Evolutionary conservation across 37 sponge, comb jelly and placozoan species (phyloP).

Genomic region (Halisarca cf. caerulea): DNA sequence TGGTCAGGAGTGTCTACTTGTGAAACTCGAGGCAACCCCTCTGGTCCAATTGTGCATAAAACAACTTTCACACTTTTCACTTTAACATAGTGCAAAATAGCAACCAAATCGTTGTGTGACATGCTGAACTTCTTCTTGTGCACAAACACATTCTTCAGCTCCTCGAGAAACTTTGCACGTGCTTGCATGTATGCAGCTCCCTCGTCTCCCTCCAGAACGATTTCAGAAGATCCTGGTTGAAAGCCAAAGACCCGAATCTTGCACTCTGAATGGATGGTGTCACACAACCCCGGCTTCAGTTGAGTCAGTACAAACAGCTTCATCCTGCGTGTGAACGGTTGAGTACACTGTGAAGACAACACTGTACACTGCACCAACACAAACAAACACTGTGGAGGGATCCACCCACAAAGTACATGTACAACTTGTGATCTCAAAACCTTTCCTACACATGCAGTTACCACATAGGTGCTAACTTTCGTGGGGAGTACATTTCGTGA

Average conservation of each 20-base stretch:
- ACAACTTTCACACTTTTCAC: neutral
- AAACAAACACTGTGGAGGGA: too few relatives aligned
- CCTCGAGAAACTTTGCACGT: neutral
- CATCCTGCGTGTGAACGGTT: too few relatives aligned
- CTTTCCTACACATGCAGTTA: too few relatives aligned
- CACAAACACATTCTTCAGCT: neutral
- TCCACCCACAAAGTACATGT: too few relatives aligned
- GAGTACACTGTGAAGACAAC: neutral
- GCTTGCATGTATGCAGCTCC: neutral
- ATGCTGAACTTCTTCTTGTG: neutral
- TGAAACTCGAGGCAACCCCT: neutral
- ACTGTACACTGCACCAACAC: too few relatives aligned
- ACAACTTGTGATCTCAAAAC: too few relatives aligned
- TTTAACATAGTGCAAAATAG: neutral
- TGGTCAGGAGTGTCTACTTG: neutral
- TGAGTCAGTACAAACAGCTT: slow-evolving; percentile 25
- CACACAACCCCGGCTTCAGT: slow-evolving; percentile 17
- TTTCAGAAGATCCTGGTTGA: neutral
- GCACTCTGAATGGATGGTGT: neutral
- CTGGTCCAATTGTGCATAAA: neutral
- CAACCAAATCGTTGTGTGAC: neutral
- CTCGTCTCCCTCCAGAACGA: neutral
- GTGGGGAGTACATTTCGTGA: too few relatives aligned
- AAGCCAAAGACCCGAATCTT: slow-evolving; percentile 20
- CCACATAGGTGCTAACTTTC: too few relatives aligned